Evolutionary conservation across 2,888 invertebrate genomes (phyloP), one percentile per base, ranked within the genome.

Genomic region (Neuroscelio doddi): DNA sequence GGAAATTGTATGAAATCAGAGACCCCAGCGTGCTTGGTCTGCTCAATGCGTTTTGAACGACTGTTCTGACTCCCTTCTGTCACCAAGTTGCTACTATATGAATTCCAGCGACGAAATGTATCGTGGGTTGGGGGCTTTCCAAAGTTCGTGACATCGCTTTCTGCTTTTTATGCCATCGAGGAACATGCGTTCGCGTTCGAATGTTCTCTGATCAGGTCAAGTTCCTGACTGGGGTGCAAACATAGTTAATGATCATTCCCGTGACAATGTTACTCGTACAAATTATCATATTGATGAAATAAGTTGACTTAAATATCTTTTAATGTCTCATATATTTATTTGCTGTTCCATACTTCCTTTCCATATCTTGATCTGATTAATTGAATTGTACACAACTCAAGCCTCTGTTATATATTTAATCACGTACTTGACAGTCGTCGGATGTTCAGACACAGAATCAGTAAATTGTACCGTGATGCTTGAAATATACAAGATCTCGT

Each of bases 1-100:
- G 73, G 75, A 68, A 80, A 80, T 78, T 69, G 76, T 71, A 71
- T 46, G 68, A 73, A 78, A 77, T 75, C 74, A 73, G 72, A 68
- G 38, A 66, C 63, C 67, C 59, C 58, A 51, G 58, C 65, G 68
- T 64, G 70, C 69, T 64, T 65, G 66, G 68, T 72, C 71, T 69
- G 65, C 61, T 69, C 71, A 72, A 70, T 70, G 71, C 69, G 73
- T 70, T 74, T 72, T 63, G 45, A 66, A 63, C 64, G 59, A 44
- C 49, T 41, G 41, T 39, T 42, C 47, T 46, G n/a, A 17, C 39
- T 46, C 45, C 47, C 51, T 34, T 58, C 29, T 10, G 45, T 53
- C 44, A 42, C 41, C 56, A 61, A 51, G 53, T 46, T 53, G 49
- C 45, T 29, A 57, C 53, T 44, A 49, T 44, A 58, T 45, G 64